Evolutionary conservation across 2,113 vertebrate genomes (phyloP).

Genomic region (Lophochroa leadbeateri): DNA sequence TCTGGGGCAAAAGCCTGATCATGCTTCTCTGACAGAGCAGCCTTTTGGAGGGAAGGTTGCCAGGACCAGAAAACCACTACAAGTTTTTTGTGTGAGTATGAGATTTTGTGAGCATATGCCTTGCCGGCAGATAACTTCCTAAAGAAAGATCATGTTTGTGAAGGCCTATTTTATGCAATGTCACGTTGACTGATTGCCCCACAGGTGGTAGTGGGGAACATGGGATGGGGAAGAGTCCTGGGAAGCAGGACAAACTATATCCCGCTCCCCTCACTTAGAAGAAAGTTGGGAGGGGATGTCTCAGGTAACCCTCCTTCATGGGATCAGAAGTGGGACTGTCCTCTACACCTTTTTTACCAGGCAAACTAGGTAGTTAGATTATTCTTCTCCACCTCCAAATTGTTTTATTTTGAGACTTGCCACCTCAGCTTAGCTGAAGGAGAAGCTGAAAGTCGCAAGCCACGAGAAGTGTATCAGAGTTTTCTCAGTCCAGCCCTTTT

Average conservation of each 20-base stretch:
- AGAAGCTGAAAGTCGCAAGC: background rate
- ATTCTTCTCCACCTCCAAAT: background rate
- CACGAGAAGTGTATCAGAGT: background rate
- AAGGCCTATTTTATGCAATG: background rate
- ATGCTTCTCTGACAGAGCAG: background rate
- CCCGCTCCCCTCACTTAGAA: background rate
- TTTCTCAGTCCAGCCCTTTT: background rate
- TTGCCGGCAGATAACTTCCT: background rate
- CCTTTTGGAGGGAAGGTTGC: background rate
- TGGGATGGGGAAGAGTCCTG: background rate
- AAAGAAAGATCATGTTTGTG: background rate
- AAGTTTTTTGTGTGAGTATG: background rate
- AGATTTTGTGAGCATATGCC: background rate
- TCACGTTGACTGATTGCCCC: accelerated
- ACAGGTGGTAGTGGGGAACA: no score
- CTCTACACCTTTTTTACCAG: background rate
- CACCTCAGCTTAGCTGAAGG: background rate
- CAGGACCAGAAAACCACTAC: background rate
- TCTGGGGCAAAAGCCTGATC: background rate
- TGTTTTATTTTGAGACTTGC: background rate
- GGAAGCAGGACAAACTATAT: background rate
- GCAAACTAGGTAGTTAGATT: background rate
- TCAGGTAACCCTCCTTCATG: background rate
- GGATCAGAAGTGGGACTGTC: accelerated
- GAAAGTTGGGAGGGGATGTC: background rate